These are phyloP conservation scores for Lasioglossum oenotherae DNA, from an alignment of 2,888 invertebrate species.

Conservation along the genomic window DNA sequence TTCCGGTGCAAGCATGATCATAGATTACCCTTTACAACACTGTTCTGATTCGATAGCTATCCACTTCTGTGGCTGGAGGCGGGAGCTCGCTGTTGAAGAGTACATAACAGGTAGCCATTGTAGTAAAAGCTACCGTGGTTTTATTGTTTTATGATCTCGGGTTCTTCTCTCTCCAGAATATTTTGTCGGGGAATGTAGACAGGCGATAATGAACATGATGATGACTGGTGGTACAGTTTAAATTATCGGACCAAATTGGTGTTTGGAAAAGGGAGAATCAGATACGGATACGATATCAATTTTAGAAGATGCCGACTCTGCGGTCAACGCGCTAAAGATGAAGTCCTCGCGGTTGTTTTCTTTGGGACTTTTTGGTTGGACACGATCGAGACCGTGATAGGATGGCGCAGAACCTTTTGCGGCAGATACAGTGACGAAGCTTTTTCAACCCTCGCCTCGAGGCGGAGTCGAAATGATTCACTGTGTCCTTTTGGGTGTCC, in stretches of 20 bases:
- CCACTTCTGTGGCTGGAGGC: not conserved
- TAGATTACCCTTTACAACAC: too few species aligned
- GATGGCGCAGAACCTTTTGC: not conserved
- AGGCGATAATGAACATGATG: not conserved
- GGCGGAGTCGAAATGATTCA: not conserved
- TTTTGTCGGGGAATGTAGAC: not conserved
- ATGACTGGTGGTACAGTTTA: too few species aligned
- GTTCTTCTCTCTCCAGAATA: not conserved
- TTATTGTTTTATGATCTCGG: not conserved
- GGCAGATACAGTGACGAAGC: conserved; percentile 19
- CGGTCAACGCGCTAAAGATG: not conserved
- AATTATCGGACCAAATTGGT: not conserved
- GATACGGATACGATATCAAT: not conserved
- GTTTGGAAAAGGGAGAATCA: not conserved
- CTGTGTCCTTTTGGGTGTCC: not conserved
- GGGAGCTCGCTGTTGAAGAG: not conserved
- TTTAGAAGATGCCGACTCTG: not conserved
- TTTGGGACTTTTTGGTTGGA: conserved; percentile 5
- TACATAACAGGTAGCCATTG: not conserved
- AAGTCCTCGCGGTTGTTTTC: not conserved
- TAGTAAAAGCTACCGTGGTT: not conserved
- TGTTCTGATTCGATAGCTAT: not conserved
- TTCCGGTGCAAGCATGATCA: too few species aligned
- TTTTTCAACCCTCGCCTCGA: conserved; percentile 18
- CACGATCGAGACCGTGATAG: conserved; percentile 15